Evolutionary conservation across 2,888 invertebrate genomes (phyloP), one percentile per base, ranked within the genome.

Genomic region (Tetragonisca angustula): DNA sequence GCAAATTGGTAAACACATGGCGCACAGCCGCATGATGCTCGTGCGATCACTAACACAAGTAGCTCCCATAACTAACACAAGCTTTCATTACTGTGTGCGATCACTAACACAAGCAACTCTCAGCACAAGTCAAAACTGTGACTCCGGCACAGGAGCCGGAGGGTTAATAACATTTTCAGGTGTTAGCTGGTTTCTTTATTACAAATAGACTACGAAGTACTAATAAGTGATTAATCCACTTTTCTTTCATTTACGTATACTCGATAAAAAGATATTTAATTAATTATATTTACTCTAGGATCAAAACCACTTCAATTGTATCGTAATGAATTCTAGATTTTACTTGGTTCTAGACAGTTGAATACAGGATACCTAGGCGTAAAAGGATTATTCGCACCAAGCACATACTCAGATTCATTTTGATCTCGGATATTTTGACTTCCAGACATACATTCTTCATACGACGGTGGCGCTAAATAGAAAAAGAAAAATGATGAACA

Each of bases 391-490:
- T 81, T 69, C 0, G 76, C 86, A n/a, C 88, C 86, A 15, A 67
- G 61, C 6, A 88, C 80, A 11, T 81, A 85, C n/a, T 67, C 59
- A 21, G 86, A 87, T 21, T 88, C 86, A 68, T 80, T 79, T 0
- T 67, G 15, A 17, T 89, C 88, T 50, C 19, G 83, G 49, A 89
- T 91, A 19, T 64, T 64, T 5, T 76, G 17, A 24, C 86, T 67
- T 56, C 70, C 67, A 15, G 75, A 72, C 11, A 83, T 56, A 49
- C 88, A 86, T 79, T 90, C 86, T 43, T 90, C 84, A 54, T 91
- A 90, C 0, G 89, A 77, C 2, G 91, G 88, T 19, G 90, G 89
- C 21, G 87, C 91, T 90, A 76, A 79, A 27, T 21, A 17, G 62
- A 54, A 27, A n/a, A 15, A 4, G n/a, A 21, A 19, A 56, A 54